Percentiles rank a stretch among this genome's conserved stretches.
These are phyloP conservation scores for Folsomia manolachei DNA, from an alignment of 2,888 invertebrate species.

Conservation along the genomic window DNA sequence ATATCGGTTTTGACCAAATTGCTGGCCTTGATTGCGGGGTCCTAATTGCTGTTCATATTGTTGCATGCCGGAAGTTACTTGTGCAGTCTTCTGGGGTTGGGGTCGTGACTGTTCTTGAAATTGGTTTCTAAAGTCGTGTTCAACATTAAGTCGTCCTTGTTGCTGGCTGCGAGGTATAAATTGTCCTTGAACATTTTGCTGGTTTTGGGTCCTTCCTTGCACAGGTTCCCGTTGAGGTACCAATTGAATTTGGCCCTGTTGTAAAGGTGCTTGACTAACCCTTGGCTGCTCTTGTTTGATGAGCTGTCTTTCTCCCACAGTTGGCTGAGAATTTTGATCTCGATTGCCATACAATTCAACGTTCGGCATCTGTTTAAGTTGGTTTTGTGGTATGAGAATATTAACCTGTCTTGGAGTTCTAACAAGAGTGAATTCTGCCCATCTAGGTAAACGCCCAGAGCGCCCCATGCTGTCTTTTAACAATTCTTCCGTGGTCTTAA, in stretches of 20 bases:
- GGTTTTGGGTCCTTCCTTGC: not conserved
- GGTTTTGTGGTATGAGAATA: not conserved
- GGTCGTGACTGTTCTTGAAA: too few relatives aligned
- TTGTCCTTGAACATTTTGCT: not conserved
- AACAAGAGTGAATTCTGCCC: slow-evolving; percentile 25
- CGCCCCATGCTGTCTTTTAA: slow-evolving; percentile 29
- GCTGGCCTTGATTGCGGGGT: not conserved
- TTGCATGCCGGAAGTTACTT: slow-evolving; percentile 7
- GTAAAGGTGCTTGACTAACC: too few relatives aligned
- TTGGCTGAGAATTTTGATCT: not conserved
- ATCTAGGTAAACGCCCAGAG: slow-evolving; percentile 33
- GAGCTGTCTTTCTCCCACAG: not conserved
- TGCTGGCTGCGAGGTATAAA: too few relatives aligned
- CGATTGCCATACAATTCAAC: not conserved
- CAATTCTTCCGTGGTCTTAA: slow-evolving; percentile 35
- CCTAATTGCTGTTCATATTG: slow-evolving; percentile 10
- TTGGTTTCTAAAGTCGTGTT: slow-evolving; percentile 4
- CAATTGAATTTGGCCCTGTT: not conserved
- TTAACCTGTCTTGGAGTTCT: slow-evolving; percentile 25
- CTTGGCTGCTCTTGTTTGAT: not conserved
- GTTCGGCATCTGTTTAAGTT: not conserved
- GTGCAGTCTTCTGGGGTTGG: too few relatives aligned
- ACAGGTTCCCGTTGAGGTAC: too few relatives aligned
- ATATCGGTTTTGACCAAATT: not conserved
- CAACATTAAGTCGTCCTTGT: not conserved